Base-by-base conservation (phyloP, 2,113 vertebrate genomes). In the Myiopsitta monachus region DNA sequence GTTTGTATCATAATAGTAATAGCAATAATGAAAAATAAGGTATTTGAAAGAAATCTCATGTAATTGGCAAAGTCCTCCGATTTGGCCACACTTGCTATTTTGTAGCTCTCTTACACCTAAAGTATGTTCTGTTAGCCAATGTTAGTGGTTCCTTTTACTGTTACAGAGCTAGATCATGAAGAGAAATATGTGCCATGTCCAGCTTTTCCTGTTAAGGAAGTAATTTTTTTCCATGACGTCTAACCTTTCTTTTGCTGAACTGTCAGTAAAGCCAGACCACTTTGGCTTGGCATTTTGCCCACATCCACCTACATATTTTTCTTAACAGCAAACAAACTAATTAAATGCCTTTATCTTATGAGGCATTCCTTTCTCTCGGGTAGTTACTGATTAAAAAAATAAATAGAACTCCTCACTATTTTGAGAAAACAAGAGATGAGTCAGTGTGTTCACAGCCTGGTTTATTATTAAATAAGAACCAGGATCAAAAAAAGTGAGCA, bases 271-370 rank as follows among this genome's bases (percentile, higher is more conserved):
- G 92, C 92, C 83, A 92, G 92, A 94, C 89, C 94, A 87, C 91
- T 96, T 92, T 83, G 85, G 91, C 77, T 95, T 97, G 95, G 95
- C 96, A 38, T 43, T 69, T 69, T 0, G 67, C 96, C 95, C 77
- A 94, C 55, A 95, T 95, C 93, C 95, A 96, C 96, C 95, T 93
- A 97, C 94, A 76, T 78, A 66, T 77, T 94, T 95, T 88, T 97
- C 87, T 94, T 97, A 95, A 94, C 92, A 95, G 91, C 89, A 94
- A 95, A 96, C 94, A 95, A 97, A 87, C 92, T 96, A 96, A 97
- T 97, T 97, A 97, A 96, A 96, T 95, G 90, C 52, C 92, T 97
- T 94, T 96, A 97, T 96, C 96, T 89, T 94, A 87, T 92, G 85
- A 95, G 87, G 68, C 94, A 96, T 97, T 96, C 94, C 94, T 96